Evolutionary conservation across 2,888 invertebrate species (phyloP), one percentile per base, ranked within the genome.

Genomic region (Pharmacophagus antenor): DNA sequence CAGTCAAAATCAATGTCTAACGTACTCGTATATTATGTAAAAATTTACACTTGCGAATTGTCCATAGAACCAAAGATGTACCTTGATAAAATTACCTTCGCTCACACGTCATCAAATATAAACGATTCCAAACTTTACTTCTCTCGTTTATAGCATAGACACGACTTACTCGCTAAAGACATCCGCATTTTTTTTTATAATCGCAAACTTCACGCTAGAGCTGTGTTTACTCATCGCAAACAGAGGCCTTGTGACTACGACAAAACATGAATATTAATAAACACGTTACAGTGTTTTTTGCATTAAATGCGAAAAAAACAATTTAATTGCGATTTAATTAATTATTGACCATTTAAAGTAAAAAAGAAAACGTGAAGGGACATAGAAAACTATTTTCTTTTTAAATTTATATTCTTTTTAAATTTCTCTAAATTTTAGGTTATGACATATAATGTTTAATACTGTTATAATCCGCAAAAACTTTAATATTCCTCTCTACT

Each of bases 111-210:
- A 37, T 37, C n/a, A 37, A n/a, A 37, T n/a, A 37, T 37, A 37
- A 37, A 37, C n/a, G n/a, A n/a, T n/a, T n/a, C n/a, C 5, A n/a
- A 37, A 37, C 5, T 37, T 31, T 31, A 31, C 31, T 15, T 31
- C 15, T 15, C 7, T 12, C 31, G 31, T 12, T 31, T 31, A 31
- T 31, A 37, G 37, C 37, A 37, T 37, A n/a, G 37, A n/a, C 37
- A 37, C 37, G 44, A 51, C 27, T 57, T 17, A 56, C 27, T n/a
- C 20, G 20, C 44, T 21, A 50, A 20, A 50, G 44, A 31, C 50
- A 27, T 50, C 57, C 50, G 50, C 22, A 57, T 51, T 51, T 51
- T 42, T 56, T 57, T 51, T 57, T 37, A 48, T n/a, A 31, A 21
- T 44, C 23, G 23, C 49, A 25, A 27, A 49, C 49, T 25, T 23